Evolutionary conservation across 2,797 vertebrate species (phyloP), one percentile per base, ranked within the genome.

Genomic region (Pelodytes ibericus): DNA sequence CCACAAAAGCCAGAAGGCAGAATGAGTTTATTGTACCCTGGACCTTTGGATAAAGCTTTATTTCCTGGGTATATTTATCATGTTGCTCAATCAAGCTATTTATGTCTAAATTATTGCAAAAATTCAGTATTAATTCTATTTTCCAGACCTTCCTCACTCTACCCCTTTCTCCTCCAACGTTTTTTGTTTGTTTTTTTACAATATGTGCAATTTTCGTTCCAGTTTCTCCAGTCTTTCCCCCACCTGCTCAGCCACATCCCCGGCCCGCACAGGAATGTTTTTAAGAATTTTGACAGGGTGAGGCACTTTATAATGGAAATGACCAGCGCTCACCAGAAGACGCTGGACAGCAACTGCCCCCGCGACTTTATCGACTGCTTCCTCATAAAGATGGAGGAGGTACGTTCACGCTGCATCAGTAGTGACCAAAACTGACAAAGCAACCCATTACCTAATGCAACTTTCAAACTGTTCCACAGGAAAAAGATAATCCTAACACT

Each of bases 171-270:
- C n/a, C n/a, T n/a, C n/a, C n/a, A n/a, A n/a, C n/a, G n/a, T n/a
- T n/a, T n/a, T n/a, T n/a, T n/a, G n/a, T n/a, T n/a, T n/a, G n/a
- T n/a, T n/a, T n/a, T n/a, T n/a, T n/a, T 36, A 36, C 33, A 36
- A 36, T 6, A 36, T 36, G 11, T 36, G 1, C 1, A 36, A 36
- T n/a, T 47, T 11, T 22, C 22, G n/a, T 18, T n/a, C 29, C 71
- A 94, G 89, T 78, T 92, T 27, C 89, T 90, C 58, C 88, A 92
- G 39, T 79, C 61, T 18, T 90, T 88, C 39, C 90, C 93, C 22
- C 24, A 81, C 10, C 33, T 93, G 20, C 25, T 94, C 73, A 74
- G 85, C 2, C 80, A 87, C 80, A 24, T 94, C 29, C 93, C 91
- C 0, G 92, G 93, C 4, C 88, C 86, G 10, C 92, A 94, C 62